Evolutionary conservation across 1,140 invertebrate genomes (phyloP), one percentile per base, ranked within the genome.

Genomic region (Watersipora subatra): DNA sequence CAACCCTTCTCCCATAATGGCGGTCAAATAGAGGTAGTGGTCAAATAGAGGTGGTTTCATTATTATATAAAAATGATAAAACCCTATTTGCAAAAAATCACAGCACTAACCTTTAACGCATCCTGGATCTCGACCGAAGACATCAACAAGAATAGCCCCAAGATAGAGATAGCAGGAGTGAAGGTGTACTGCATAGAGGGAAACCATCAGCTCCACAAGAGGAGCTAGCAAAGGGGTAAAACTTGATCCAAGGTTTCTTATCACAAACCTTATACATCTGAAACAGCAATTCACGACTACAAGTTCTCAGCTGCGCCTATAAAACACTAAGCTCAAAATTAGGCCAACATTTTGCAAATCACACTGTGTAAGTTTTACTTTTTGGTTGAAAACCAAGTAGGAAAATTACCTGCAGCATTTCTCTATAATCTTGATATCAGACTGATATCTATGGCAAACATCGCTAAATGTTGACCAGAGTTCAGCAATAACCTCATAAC

Each of bases 81-180:
- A n/a, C n/a, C n/a, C n/a, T n/a, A n/a, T n/a, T n/a, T n/a, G n/a
- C n/a, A n/a, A n/a, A n/a, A n/a, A n/a, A n/a, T n/a, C n/a, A n/a
- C n/a, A n/a, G 29, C 95, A 75, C 1, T 97, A 81, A 15, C 88
- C 88, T 24, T 82, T 74, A 7, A 88, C 84, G 75, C 89, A 91
- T 2, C 84, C 83, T 0, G 82, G 75, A 71, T 88, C 86, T 0
- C 78, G 77, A 1, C 87, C 91, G 77, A 93, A 95, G 80, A 96
- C 93, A 81, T 98, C 93, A 15, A 97, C 93, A 57, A 99, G 80
- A 73, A 99, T 93, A 69, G 91, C 93, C 3, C 90, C 91, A 61
- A 98, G 83, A 76, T 98, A 98, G 1, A 98, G 84, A 75, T 95
- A 91, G 80, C 93, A 97, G 62, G 92, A 94, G 80, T 97, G 93